Evolutionary conservation across 2,888 invertebrate genomes (phyloP), one percentile per base, ranked within the genome.

Genomic region (Piscicola geometra): DNA sequence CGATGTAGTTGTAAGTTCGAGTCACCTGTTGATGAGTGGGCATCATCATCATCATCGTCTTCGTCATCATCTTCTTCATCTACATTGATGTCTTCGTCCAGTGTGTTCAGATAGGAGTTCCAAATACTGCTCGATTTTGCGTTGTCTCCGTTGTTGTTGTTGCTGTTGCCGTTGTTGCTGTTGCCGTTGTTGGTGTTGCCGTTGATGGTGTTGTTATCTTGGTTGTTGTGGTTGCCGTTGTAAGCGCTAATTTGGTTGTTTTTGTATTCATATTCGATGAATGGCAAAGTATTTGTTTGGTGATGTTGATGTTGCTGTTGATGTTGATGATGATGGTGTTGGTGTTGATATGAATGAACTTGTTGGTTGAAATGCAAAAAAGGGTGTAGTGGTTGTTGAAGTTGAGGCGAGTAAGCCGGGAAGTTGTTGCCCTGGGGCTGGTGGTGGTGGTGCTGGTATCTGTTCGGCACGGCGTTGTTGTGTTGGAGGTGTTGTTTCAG

Each of bases 1-100:
- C n/a, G n/a, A n/a, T n/a, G n/a, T n/a, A n/a, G n/a, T n/a, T n/a
- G n/a, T n/a, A n/a, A n/a, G 21, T 47, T 15, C 21, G 21, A 47
- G 15, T 5, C 3, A 56, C 60, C 60, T 18, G 60, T 25, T 25
- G 60, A 25, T 3, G 60, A 56, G n/a, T 25, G 60, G n/a, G 21
- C 60, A 21, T 56, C 60, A 21, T 56, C 60, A 56, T 56, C 60
- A 5, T 56, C 60, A 21, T 56, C 60, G n/a, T 56, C 60, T 9
- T 56, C 60, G 12, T 56, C 60, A 9, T 47, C 50, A 47, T 56
- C 60, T 18, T 25, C 60, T 5, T 21, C 60, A 56, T 25, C 60
- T 5, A 25, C 25, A 25, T 25, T 25, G 60, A 25, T n/a, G 25
- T 56, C 60, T 18, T 56, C 60, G n/a, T 56, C 60, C 9, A 56